phyloP scores from a whole-genome alignment of 2,113 vertebrate genomes.

The Vombatus ursinus region DNA sequence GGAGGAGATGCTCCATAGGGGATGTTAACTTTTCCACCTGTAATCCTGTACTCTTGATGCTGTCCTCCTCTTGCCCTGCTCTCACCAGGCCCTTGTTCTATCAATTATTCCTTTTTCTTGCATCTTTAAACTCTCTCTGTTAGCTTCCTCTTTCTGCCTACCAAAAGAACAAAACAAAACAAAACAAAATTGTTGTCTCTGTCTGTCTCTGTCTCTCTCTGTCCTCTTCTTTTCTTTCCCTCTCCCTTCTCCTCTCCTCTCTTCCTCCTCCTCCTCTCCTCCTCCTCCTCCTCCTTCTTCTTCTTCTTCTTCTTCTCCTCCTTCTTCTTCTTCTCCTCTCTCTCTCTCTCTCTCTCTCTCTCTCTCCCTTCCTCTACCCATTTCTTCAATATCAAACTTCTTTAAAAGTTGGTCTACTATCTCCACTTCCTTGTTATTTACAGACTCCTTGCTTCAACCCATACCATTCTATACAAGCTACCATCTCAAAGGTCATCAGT shows the following conservation, averaged over 20 bases:
- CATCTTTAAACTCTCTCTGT: not conserved
- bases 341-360: not conserved
- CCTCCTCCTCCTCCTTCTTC: too few relatives aligned
- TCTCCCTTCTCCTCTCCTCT: not conserved
- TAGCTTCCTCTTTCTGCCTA: not conserved
- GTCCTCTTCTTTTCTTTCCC: not conserved
- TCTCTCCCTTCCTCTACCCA: not conserved
- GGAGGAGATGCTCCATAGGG: not conserved
- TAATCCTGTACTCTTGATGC: not conserved
- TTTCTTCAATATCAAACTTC: slow-evolving; percentile 3
- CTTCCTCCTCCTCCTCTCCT: too few relatives aligned
- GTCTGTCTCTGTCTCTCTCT: too few relatives aligned
- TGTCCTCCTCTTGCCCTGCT: not conserved
- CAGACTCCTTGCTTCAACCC: not conserved
- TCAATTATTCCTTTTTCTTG: not conserved
- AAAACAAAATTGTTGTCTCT: too few relatives aligned
- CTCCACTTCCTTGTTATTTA: not conserved
- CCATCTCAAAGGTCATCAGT: not conserved
- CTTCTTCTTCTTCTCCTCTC: not conserved
- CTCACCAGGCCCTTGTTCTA: not conserved
- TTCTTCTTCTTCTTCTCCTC: too few relatives aligned
- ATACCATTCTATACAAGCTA: not conserved
- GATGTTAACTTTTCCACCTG: not conserved
- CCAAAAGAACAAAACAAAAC: not conserved
- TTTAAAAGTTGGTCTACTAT: not conserved